Percentiles rank a stretch among this genome's conserved stretches.
Conservation (phyloP, 2,797 vertebrate species). For the Mormyrus proboscirostris region DNA sequence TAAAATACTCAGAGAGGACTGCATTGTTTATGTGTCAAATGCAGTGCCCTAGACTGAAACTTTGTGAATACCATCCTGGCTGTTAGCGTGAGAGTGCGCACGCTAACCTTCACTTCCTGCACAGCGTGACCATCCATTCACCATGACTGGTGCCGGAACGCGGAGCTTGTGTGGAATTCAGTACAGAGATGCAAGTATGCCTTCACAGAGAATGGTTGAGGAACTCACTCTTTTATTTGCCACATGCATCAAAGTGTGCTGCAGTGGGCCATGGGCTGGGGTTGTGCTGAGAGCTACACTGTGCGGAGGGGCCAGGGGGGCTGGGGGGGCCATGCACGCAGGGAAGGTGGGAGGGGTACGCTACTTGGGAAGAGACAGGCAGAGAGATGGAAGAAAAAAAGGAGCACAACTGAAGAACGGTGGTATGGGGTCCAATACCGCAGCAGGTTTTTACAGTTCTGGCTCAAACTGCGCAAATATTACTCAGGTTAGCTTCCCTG, state of each 20-base stretch:
- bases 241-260: background rate
- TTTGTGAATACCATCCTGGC: background rate
- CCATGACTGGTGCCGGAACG: background rate
- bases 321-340: background rate
- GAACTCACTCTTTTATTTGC: background rate
- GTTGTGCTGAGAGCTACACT: background rate
- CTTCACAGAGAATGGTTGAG: background rate
- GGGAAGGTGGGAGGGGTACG: background rate
- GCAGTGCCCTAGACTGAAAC: background rate
- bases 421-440: background rate
- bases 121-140: background rate
- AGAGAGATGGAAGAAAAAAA: background rate
- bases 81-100: background rate
- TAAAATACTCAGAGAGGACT: background rate
- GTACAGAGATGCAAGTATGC: background rate
- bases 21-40: background rate
- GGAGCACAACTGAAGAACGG: background rate
- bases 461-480: background rate
- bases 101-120: background rate
- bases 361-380: background rate
- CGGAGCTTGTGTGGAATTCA: background rate
- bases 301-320: background rate
- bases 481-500: background rate
- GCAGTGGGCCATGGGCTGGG: background rate
- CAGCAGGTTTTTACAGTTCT: background rate